These are phyloP conservation scores for Oxyura jamaicensis DNA, from an alignment of 2,113 vertebrate genomes.

Conservation along the genomic window DNA sequence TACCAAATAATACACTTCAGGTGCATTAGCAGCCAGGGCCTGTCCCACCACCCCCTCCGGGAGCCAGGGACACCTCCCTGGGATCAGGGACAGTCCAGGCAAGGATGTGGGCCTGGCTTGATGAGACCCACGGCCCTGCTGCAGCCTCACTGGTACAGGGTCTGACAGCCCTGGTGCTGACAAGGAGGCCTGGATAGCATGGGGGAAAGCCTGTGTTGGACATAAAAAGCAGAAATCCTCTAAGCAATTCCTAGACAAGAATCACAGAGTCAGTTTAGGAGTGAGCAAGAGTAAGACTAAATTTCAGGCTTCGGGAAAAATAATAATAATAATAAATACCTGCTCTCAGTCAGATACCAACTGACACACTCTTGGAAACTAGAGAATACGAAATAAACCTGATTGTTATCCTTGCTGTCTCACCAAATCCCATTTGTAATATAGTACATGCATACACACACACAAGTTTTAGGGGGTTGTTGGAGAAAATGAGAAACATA, in stretches of 20 bases:
- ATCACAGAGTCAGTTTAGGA: neutral
- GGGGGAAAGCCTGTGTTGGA: neutral
- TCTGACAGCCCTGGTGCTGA: neutral
- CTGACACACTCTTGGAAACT: neutral
- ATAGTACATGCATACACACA: neutral
- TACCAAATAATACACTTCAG: neutral
- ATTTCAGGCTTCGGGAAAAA: neutral
- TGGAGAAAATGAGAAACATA: neutral
- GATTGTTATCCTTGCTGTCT: neutral
- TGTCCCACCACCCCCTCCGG: fast-evolving
- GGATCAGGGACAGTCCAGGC: fast-evolving
- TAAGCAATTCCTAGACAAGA: neutral
- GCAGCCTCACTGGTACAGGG: fast-evolving
- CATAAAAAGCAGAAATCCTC: neutral
- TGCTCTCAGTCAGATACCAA: neutral
- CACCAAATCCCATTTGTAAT: neutral
- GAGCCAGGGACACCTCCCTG: neutral
- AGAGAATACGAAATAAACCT: neutral
- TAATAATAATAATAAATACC: neutral
- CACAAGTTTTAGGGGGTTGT: neutral
- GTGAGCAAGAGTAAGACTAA: neutral
- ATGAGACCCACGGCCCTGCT: neutral
- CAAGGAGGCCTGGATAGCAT: neutral
- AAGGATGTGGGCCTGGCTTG: neutral
- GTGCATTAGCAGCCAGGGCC: neutral